Evolutionary conservation across 2,113 vertebrate species (phyloP).

Genomic region (Henicopernis longicauda): DNA sequence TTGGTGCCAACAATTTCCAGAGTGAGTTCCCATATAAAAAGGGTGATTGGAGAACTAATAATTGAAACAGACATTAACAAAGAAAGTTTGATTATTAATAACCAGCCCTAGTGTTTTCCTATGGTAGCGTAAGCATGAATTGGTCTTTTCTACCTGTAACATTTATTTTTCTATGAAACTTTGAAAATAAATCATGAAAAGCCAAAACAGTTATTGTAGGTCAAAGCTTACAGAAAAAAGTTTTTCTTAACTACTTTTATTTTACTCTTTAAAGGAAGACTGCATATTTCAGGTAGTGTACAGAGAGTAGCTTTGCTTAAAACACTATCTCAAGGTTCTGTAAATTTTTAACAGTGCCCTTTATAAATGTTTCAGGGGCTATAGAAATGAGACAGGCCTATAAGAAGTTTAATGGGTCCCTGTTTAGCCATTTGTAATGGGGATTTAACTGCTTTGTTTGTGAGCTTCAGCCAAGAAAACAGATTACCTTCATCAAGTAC

Average conservation of each 20-base stretch:
- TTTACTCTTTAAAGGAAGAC: constrained; percentile 28
- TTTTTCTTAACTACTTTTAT: background rate
- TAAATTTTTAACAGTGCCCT: constrained; percentile 79
- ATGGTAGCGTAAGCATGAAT: background rate
- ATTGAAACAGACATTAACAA: constrained; percentile 39
- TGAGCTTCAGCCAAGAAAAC: constrained; percentile 79
- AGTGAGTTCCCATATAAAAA: constrained; percentile 39
- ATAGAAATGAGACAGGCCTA: constrained; percentile 73
- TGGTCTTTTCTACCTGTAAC: background rate
- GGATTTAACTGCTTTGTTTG: constrained; percentile 82
- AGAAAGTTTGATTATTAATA: constrained; percentile 34
- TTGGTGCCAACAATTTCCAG: constrained; percentile 58
- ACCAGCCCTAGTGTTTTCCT: background rate
- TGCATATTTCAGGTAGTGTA: background rate
- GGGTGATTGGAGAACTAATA: constrained; percentile 37
- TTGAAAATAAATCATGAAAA: background rate
- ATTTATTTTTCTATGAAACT: background rate
- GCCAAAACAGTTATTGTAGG: background rate
- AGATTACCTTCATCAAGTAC: constrained; percentile 84
- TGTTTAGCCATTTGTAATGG: constrained; percentile 74
- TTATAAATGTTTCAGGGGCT: constrained; percentile 79
- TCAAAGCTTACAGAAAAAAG: background rate
- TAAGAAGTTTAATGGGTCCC: constrained; percentile 80
- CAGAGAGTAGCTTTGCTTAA: constrained; percentile 52
- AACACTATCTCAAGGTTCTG: constrained; percentile 61